A percentile compares a stretch with the other conserved stretches of the same genome.
Evolutionary conservation across 2,113 vertebrate genomes (phyloP).

Genomic region (Mystacornis crossleyi): DNA sequence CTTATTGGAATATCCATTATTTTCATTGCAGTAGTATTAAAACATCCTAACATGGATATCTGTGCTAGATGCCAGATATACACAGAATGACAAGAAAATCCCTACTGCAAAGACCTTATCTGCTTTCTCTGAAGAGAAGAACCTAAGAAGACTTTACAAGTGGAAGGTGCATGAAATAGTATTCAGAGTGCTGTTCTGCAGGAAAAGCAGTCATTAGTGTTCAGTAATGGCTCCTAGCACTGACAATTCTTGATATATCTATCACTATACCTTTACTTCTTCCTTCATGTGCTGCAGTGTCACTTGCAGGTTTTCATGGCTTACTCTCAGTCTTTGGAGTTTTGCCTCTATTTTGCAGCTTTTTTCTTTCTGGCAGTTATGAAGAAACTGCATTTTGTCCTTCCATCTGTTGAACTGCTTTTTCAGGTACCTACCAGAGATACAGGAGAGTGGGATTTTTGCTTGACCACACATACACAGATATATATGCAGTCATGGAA

Average conservation of each 20-base stretch:
- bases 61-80: neutral
- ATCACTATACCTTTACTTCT: slow-evolving; percentile 63
- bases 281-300: slow-evolving; percentile 66
- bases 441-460: neutral
- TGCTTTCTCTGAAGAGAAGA: neutral
- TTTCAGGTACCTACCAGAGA: slow-evolving; percentile 77
- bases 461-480: neutral
- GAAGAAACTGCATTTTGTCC: slow-evolving; percentile 75
- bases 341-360: slow-evolving; percentile 77
- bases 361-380: slow-evolving; percentile 75
- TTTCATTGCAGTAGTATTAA: neutral
- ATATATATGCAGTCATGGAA: neutral
- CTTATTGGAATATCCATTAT: neutral
- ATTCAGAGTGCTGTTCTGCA: neutral
- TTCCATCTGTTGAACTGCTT: slow-evolving; percentile 75
- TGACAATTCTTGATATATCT: neutral
- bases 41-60: neutral
- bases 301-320: slow-evolving; percentile 73
- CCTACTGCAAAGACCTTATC: neutral
- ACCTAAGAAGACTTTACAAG: neutral
- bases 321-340: slow-evolving; percentile 72
- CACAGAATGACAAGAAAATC: neutral
- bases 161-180: neutral
- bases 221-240: neutral
- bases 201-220: neutral